phyloP scores from a whole-genome alignment of 2,113 vertebrate genomes.

The Girardinichthys multiradiatus region DNA sequence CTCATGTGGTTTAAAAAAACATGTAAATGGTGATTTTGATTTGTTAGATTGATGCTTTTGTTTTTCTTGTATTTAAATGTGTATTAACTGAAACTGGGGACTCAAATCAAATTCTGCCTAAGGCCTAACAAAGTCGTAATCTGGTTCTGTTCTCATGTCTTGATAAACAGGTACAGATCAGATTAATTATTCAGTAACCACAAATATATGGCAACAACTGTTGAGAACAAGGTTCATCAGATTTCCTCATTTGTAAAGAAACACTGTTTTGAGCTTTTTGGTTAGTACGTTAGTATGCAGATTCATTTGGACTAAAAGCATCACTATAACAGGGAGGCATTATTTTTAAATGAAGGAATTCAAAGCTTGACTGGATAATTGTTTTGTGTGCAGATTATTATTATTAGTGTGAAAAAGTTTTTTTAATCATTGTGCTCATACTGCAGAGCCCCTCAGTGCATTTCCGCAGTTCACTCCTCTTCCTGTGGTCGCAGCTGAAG shows the following conservation, averaged over 20 bases:
- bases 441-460: constrained; percentile 61
- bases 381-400: background rate
- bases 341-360: background rate
- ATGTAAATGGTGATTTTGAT: too few species aligned
- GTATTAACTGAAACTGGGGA: background rate
- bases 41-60: background rate
- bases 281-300: too few species aligned
- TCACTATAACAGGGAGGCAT: constrained; percentile 9
- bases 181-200: background rate
- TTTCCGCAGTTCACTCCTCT: constrained; percentile 24
- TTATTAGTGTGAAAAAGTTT: background rate
- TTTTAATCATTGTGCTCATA: constrained; percentile 16
- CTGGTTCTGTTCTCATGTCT: background rate
- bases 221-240: background rate
- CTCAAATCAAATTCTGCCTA: background rate
- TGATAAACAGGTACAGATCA: background rate
- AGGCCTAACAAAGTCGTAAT: too few species aligned
- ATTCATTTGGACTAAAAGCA: background rate
- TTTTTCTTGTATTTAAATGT: background rate
- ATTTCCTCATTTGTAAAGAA: background rate
- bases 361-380: background rate
- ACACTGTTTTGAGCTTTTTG: background rate
- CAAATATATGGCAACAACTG: background rate
- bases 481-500: constrained; percentile 38
- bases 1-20: too few species aligned